Evolutionary conservation across 1,140 invertebrate species (phyloP), one percentile per base, ranked within the genome.

Genomic region (Lasaia peninsularis): DNA sequence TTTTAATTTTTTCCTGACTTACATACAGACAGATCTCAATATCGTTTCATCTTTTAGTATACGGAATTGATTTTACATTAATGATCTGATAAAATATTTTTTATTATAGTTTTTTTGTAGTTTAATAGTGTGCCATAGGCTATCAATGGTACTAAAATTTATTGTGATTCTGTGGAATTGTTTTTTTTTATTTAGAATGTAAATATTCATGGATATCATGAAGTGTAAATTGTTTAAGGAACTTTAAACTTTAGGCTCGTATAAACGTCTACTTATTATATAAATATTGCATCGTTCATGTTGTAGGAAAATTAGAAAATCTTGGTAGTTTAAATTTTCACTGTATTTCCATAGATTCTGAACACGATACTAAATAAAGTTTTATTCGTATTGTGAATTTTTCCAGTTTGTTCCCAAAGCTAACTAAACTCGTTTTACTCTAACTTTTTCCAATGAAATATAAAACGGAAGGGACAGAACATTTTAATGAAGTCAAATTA

Each of bases 201-300:
- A 84, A 75, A 86, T 86, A 84, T 81, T 86, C 73, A 73, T 72
- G 64, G 69, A 52, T 65, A 59, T 78, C 61, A 68, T 62, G 67
- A 76, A 62, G 62, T 84, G 80, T 82, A 82, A 75, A 81, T 80
- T 80, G 67, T 80, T 75, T 65, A 70, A 75, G 72, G 62, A 74
- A 67, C 4, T 60, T 61, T 60, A 68, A 75, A 74, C 62, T 65
- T 69, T 80, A 81, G 78, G 71, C 58, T 67, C 65, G 63, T 78
- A 69, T 85, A 82, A 74, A 75, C 72, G 64, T 80, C 80, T 66
- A 73, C 66, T 70, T 79, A 75, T 72, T 63, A 59, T 70, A 80
- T 55, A 66, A 74, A 55, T 55, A 75, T 74, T 76, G 71, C 80
- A 79, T 81, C 78, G 78, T 86, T 84, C 83, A 85, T 85, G 80